These are phyloP conservation scores for Drymonia ruficornis DNA, from an alignment of 2,888 invertebrate species.

Conservation along the genomic window DNA sequence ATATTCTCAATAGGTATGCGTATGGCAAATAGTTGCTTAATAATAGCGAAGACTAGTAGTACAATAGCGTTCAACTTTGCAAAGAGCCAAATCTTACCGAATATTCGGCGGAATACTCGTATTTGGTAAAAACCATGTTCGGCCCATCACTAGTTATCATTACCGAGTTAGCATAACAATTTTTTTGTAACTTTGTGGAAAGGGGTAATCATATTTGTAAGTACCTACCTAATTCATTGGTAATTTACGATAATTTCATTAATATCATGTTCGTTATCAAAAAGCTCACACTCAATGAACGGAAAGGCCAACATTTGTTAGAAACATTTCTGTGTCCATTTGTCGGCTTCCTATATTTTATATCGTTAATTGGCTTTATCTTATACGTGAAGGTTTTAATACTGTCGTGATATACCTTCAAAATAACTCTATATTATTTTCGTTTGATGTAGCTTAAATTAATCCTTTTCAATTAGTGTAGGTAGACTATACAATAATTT, in stretches of 20 bases:
- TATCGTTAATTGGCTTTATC: conserved; percentile 6
- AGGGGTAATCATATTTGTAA: background rate
- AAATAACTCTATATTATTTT: background rate
- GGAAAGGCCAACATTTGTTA: conserved; percentile 3
- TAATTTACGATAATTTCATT: conserved; percentile 15
- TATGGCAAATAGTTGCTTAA: too few relatives aligned
- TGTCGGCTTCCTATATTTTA: conserved; percentile 5
- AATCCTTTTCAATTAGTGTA: background rate
- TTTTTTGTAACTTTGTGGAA: conserved; percentile 18
- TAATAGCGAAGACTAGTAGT: too few relatives aligned
- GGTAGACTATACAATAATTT: background rate
- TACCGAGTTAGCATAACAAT: conserved; percentile 8
- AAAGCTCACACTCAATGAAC: conserved; percentile 15
- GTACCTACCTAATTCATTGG: conserved; percentile 10
- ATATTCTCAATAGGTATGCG: too few relatives aligned
- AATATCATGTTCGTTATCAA: conserved; percentile 13
- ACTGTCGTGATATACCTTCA: background rate
- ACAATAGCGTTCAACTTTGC: too few relatives aligned
- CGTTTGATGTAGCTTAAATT: background rate
- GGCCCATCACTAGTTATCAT: too few relatives aligned
- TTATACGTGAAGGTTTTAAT: background rate
- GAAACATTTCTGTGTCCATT: conserved; percentile 2
- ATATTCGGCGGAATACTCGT: too few relatives aligned
- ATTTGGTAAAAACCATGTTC: too few relatives aligned
- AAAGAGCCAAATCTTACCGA: too few relatives aligned